Conservation (phyloP, 2,888 invertebrate species). For the Heliconius erato region DNA sequence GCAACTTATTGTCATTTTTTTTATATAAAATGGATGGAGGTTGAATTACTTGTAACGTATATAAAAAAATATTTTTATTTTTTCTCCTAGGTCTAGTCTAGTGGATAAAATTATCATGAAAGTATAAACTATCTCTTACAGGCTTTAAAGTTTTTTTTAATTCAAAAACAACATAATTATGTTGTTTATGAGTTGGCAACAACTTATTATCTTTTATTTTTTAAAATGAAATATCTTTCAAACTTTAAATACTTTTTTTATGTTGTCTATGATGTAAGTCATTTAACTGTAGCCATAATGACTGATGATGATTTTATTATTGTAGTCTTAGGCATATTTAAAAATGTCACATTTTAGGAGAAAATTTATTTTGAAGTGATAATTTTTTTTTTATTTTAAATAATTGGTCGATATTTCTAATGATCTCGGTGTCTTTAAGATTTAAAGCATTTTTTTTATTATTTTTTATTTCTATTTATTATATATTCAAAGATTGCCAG, state of each 20-base stretch:
- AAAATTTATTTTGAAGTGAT: neutral
- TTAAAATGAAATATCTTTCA: too few relatives aligned
- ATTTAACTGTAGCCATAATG: neutral
- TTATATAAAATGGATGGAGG: neutral
- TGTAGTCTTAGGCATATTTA: neutral
- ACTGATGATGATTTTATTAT: neutral
- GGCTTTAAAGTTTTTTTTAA: too few relatives aligned
- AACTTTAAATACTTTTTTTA: too few relatives aligned
- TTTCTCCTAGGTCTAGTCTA: too few relatives aligned
- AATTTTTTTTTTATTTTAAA: neutral
- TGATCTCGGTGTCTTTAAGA: neutral
- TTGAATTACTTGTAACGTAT: too few relatives aligned
- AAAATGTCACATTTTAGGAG: neutral
- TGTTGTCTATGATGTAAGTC: neutral
- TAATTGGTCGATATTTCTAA: neutral
- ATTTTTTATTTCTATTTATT: neutral
- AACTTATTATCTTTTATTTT: too few relatives aligned
- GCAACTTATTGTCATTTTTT: neutral
- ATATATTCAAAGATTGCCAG: neutral
- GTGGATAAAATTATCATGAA: too few relatives aligned
- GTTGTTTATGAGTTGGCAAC: too few relatives aligned
- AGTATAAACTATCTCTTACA: too few relatives aligned
- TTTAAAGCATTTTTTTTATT: neutral
- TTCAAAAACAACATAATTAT: too few relatives aligned
- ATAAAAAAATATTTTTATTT: too few relatives aligned